Percentiles rank a stretch among this genome's conserved stretches.
Conservation (phyloP, 2,888 invertebrate species). For the Bombylius major region DNA sequence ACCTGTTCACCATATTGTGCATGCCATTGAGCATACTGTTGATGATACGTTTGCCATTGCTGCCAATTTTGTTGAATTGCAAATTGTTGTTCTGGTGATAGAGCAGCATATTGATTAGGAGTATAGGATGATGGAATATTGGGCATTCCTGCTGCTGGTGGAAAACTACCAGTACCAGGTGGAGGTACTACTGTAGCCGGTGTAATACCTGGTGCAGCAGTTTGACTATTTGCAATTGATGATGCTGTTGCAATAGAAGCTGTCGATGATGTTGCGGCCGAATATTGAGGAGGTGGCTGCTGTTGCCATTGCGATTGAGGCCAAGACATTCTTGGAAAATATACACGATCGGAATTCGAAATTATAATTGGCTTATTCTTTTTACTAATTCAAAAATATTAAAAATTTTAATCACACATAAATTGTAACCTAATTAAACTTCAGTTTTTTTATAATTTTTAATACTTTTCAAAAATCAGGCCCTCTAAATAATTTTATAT, state of each 20-base stretch:
- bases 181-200: slow-evolving; percentile 1
- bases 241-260: not conserved
- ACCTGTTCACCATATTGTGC: slow-evolving; percentile 37
- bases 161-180: slow-evolving; percentile 6
- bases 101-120: slow-evolving; percentile 30
- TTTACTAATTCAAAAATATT: no score
- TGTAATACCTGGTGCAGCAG: not conserved
- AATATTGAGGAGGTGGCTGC: not conserved
- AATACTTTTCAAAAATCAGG: no score
- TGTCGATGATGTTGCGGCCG: no score
- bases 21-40: slow-evolving; percentile 36
- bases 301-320: not conserved
- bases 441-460: no score
- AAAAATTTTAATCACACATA: no score
- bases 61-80: slow-evolving; percentile 36
- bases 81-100: slow-evolving; percentile 33
- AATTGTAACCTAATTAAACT: no score
- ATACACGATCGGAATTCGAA: no score
- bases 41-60: slow-evolving; percentile 35
- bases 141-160: not conserved
- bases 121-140: slow-evolving; percentile 6
- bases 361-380: no score
- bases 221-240: no score
- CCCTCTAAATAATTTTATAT: no score
- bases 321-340: no score